phyloP scores from a whole-genome alignment of 2,113 vertebrate genomes.

The Pitta sordida region DNA sequence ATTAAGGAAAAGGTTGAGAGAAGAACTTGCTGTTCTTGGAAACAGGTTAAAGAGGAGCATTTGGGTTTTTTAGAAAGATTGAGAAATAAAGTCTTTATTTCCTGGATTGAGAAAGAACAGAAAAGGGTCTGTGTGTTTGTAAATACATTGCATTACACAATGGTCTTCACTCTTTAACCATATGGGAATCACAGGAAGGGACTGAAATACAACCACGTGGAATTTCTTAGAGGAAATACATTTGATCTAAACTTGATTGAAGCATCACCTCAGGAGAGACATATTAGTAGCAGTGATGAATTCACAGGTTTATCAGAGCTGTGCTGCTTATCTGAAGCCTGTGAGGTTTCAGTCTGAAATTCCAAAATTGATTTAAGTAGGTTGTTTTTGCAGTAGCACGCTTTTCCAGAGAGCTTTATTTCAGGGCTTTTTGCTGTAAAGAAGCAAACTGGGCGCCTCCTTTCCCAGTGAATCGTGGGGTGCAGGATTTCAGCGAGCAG shows the following conservation, averaged over 20 bases:
- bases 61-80: background rate
- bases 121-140: background rate
- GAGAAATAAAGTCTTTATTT: background rate
- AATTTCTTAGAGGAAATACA: background rate
- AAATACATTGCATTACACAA: background rate
- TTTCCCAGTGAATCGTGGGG: background rate
- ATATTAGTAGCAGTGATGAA: fast-evolving
- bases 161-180: background rate
- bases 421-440: background rate
- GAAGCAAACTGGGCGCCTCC: background rate
- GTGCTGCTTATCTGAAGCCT: background rate
- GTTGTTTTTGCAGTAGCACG: background rate
- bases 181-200: background rate
- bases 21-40: background rate
- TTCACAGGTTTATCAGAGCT: background rate
- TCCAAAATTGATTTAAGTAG: background rate
- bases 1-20: background rate
- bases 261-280: background rate
- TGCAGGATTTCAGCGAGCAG: background rate
- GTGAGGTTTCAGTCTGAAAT: background rate
- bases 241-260: background rate
- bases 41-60: background rate
- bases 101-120: background rate
- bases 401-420: background rate
- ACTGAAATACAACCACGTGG: background rate